Conservation (phyloP, 23 tunicate genomes). For the Trididemnum clinides region DNA sequence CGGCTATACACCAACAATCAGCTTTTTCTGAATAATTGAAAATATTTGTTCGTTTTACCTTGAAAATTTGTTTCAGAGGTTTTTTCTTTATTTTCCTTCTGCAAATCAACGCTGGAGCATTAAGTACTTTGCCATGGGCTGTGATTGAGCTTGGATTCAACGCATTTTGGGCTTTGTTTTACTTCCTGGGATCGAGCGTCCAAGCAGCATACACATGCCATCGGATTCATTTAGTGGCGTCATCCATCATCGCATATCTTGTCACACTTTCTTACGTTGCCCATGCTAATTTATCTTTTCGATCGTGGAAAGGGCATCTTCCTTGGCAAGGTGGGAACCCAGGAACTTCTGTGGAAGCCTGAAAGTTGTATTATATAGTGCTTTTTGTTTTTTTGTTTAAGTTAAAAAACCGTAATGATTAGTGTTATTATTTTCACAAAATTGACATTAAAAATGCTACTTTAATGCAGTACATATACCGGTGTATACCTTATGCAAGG, state of each 20-base stretch:
- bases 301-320: constrained; percentile 53
- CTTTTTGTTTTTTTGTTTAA: too few species aligned
- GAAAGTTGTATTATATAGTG: too few species aligned
- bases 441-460: too few species aligned
- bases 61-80: constrained; percentile 37
- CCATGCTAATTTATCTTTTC: constrained; percentile 48
- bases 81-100: constrained; percentile 33
- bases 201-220: constrained; percentile 37
- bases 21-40: too few species aligned
- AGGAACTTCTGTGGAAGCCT: neutral
- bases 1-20: too few species aligned
- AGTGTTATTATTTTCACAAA: too few species aligned
- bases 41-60: too few species aligned
- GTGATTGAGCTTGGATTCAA: constrained; percentile 64
- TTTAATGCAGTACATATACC: too few species aligned
- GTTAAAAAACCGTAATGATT: too few species aligned
- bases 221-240: neutral
- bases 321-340: neutral
- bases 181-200: constrained; percentile 75
- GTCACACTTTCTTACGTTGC: constrained; percentile 26
- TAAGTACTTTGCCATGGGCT: constrained; percentile 41
- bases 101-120: constrained; percentile 32
- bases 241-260: constrained; percentile 48
- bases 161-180: constrained; percentile 65
- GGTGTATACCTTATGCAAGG: too few species aligned